Conservation (phyloP, 92 coral and sea anemone genomes). For the Phymanthus crucifer region DNA sequence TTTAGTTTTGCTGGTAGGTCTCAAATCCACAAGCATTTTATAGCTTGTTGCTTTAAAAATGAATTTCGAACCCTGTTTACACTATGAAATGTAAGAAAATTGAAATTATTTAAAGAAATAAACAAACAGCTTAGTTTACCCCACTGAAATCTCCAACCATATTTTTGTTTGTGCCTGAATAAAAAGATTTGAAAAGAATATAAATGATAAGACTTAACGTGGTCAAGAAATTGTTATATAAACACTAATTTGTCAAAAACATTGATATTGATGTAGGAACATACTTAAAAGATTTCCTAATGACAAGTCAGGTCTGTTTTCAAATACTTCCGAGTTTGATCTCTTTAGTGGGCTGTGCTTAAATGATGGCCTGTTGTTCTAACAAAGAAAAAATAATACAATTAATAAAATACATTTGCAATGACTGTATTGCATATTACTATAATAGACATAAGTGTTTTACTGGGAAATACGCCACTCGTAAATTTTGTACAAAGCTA, state of each 20-base stretch:
- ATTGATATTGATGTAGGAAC: not conserved
- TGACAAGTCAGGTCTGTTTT: slow-evolving; percentile 40
- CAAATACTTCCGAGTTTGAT: slow-evolving; percentile 63
- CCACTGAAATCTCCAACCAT: slow-evolving; percentile 80
- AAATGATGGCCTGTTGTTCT: slow-evolving; percentile 18
- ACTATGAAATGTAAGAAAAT: not conserved
- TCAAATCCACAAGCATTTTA: too few relatives aligned
- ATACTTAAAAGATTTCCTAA: slow-evolving; percentile 35
- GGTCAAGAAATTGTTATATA: too few relatives aligned
- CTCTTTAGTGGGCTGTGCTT: slow-evolving; percentile 42
- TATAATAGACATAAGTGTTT: too few relatives aligned
- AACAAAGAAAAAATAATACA: not conserved
- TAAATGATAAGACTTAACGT: not conserved
- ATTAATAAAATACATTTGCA: not conserved
- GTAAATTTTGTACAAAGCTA: too few relatives aligned
- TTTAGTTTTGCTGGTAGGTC: too few relatives aligned
- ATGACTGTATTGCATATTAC: too few relatives aligned
- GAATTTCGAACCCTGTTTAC: too few relatives aligned
- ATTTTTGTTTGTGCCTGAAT: slow-evolving; percentile 52
- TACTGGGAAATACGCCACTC: too few relatives aligned
- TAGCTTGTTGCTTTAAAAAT: too few relatives aligned
- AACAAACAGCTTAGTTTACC: slow-evolving; percentile 38
- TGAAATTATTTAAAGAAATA: not conserved
- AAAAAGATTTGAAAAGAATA: not conserved
- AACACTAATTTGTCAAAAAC: not conserved